Conservation (phyloP, 2,888 invertebrate species). For the Apeira syringaria region DNA sequence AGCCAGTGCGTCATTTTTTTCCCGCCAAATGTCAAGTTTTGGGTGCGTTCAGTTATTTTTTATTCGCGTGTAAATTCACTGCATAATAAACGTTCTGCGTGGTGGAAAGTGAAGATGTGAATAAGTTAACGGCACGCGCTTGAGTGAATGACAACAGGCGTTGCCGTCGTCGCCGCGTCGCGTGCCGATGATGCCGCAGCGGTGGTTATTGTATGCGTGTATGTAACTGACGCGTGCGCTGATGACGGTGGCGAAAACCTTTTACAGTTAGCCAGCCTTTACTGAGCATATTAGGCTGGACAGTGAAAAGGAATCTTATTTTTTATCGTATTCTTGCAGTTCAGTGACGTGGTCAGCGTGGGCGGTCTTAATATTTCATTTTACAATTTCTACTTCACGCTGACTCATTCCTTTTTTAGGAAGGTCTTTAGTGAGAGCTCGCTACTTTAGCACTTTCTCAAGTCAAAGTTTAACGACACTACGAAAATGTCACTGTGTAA, state of each 20-base stretch:
- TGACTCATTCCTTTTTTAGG: slow-evolving; percentile 6
- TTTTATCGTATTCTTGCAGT: slow-evolving; percentile 36
- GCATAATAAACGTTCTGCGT: slow-evolving; percentile 45
- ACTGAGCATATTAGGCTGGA: slow-evolving; percentile 43
- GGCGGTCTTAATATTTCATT: background rate
- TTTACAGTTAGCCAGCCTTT: slow-evolving; percentile 58
- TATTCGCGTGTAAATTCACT: slow-evolving; percentile 34
- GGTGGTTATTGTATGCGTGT: slow-evolving; percentile 61
- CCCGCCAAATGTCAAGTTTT: slow-evolving; percentile 33
- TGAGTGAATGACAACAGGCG: slow-evolving; percentile 52
- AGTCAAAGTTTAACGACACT: slow-evolving; percentile 11
- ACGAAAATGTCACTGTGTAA: background rate
- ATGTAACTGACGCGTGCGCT: slow-evolving; percentile 38
- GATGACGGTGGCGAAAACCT: slow-evolving; percentile 14
- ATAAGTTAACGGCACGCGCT: slow-evolving; percentile 64
- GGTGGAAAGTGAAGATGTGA: slow-evolving; percentile 59
- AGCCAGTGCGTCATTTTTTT: slow-evolving; percentile 31
- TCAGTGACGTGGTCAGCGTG: slow-evolving; percentile 7
- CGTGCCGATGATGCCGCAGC: slow-evolving; percentile 39
- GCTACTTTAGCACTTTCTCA: too few species aligned
- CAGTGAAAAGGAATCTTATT: slow-evolving; percentile 52
- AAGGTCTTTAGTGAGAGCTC: slow-evolving; percentile 2
- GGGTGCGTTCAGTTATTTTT: slow-evolving; percentile 35
- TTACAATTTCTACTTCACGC: slow-evolving; percentile 3
- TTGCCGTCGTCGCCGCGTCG: slow-evolving; percentile 35